Percentiles rank a stretch among this genome's conserved stretches.
Conservation (phyloP, 1,140 invertebrate genomes). For the Lepidotrigona ventralis region DNA sequence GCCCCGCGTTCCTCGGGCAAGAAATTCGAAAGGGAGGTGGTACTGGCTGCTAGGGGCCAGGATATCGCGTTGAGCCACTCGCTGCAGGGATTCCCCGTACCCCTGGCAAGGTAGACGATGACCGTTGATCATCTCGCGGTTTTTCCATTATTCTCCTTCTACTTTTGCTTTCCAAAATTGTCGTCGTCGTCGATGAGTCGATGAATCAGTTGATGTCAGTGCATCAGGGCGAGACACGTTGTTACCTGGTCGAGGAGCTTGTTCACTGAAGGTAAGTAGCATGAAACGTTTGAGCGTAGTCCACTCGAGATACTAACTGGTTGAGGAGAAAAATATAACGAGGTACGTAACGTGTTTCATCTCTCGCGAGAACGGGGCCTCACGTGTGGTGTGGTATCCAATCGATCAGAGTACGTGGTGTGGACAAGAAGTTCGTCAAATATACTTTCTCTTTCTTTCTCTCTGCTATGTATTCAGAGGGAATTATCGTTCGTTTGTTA, state of each 20-base stretch:
- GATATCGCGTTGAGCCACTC: conserved; percentile 82
- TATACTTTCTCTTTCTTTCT: no score
- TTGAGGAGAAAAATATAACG: background rate
- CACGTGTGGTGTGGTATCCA: background rate
- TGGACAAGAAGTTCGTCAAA: no score
- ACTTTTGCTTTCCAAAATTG: background rate
- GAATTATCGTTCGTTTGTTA: no score
- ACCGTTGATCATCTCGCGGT: background rate
- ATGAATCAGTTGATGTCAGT: conserved; percentile 16
- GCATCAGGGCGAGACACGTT: background rate
- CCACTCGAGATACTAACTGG: conserved; percentile 29
- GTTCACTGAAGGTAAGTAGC: conserved; percentile 52
- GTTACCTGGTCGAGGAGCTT: background rate
- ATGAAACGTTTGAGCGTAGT: conserved; percentile 37
- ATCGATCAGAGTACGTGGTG: background rate
- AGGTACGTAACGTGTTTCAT: conserved; percentile 50
- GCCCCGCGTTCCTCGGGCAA: conserved; percentile 82
- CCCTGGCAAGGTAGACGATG: conserved; percentile 81
- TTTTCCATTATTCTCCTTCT: background rate
- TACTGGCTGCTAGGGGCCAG: conserved; percentile 81
- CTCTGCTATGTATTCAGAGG: no score
- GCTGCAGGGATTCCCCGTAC: conserved; percentile 82
- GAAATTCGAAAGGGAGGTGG: conserved; percentile 83
- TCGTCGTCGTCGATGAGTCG: conserved; percentile 49
- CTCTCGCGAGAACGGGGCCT: conserved; percentile 7